A percentile compares a stretch with the other conserved stretches of the same genome.
phyloP scores from a whole-genome alignment of 1,140 invertebrate species.

The Drosophila ananassae region DNA sequence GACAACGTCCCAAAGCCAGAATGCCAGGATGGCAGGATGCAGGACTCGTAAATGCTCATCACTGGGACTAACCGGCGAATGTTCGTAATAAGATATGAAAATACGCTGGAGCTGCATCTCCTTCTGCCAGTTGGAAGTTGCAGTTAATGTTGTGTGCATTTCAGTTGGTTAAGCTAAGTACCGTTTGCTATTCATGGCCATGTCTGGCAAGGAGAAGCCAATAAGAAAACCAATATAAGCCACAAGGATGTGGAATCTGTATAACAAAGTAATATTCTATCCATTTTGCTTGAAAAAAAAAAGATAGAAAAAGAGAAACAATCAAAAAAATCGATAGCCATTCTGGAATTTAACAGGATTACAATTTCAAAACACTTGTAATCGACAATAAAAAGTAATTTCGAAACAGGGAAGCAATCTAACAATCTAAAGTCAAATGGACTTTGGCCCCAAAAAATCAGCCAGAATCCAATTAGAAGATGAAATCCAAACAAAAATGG shows the following conservation, averaged over 20 bases:
- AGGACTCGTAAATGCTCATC: constrained; percentile 14
- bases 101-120: constrained; percentile 25
- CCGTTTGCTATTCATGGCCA: constrained; percentile 17
- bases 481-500: constrained; percentile 10
- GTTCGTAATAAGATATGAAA: constrained; percentile 51
- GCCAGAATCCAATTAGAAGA: constrained; percentile 42
- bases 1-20: background rate
- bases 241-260: background rate
- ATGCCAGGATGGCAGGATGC: background rate
- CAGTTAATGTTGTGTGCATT: constrained; percentile 50
- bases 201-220: constrained; percentile 1
- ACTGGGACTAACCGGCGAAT: constrained; percentile 31
- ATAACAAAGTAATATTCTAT: too few relatives aligned
- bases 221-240: background rate
- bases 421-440: constrained; percentile 19
- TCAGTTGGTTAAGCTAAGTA: constrained; percentile 53
- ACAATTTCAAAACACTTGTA: constrained; percentile 38
- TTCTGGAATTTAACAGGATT: constrained; percentile 46
- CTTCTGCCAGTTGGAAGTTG: constrained; percentile 5
- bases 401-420: background rate
- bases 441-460: constrained; percentile 7
- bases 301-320: background rate
- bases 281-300: too few relatives aligned
- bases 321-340: constrained; percentile 19
- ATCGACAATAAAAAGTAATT: constrained; percentile 50